phyloP scores from a whole-genome alignment of 2,888 invertebrate species.

The Hololepta plana region DNA sequence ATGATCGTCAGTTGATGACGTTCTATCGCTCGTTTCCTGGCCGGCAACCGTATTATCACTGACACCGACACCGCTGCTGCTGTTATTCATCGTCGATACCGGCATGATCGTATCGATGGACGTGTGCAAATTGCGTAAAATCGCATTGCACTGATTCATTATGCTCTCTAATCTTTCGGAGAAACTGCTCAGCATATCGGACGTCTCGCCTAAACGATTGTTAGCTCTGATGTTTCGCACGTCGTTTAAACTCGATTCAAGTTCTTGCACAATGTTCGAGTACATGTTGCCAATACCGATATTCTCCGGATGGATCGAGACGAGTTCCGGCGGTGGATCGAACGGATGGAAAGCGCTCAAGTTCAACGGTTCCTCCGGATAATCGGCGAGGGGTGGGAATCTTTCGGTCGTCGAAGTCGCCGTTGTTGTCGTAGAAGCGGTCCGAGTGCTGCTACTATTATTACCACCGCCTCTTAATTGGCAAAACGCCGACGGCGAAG shows the following conservation, averaged over 20 bases:
- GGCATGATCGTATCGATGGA: slow-evolving; percentile 20
- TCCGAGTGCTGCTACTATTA: slow-evolving; percentile 4
- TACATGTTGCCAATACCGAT: slow-evolving; percentile 22
- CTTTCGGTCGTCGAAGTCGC: slow-evolving; percentile 1
- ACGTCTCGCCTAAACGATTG: slow-evolving; percentile 20
- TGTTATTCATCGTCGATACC: slow-evolving; percentile 15
- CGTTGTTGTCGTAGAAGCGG: background rate
- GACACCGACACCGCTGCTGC: background rate
- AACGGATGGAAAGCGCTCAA: slow-evolving; percentile 14
- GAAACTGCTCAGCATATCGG: slow-evolving; percentile 23
- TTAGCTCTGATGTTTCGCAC: slow-evolving; percentile 19
- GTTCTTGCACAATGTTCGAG: slow-evolving; percentile 23
- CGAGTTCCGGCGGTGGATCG: slow-evolving; percentile 17
- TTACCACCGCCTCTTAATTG: too few relatives aligned
- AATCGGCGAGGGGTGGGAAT: too few relatives aligned
- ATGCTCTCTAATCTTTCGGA: slow-evolving; percentile 23
- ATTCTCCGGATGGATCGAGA: slow-evolving; percentile 17
- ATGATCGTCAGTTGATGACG: too few relatives aligned
- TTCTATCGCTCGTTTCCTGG: too few relatives aligned
- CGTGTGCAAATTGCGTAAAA: slow-evolving; percentile 22
- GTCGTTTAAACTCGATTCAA: slow-evolving; percentile 23
- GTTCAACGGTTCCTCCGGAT: slow-evolving; percentile 6
- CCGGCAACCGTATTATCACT: background rate
- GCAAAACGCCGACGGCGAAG: too few relatives aligned
- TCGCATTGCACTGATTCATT: slow-evolving; percentile 24